These are phyloP conservation scores for Kryptolebias marmoratus DNA, from an alignment of 2,113 vertebrate species.

Conservation along the genomic window DNA sequence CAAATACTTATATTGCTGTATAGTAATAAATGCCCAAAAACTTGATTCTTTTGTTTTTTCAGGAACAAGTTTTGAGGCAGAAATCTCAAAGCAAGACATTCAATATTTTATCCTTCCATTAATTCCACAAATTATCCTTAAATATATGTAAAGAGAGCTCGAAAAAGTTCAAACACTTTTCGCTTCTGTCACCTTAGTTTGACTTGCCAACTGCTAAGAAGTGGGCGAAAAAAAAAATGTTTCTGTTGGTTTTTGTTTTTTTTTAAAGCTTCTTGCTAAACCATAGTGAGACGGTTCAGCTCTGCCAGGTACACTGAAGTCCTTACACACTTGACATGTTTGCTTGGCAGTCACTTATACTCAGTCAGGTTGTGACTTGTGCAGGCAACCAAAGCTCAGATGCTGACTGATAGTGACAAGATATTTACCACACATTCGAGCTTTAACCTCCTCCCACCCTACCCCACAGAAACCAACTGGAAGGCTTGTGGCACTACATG, in stretches of 20 bases:
- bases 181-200: background rate
- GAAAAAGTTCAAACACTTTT: background rate
- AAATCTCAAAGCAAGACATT: no score
- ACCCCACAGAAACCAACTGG: background rate
- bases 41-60: background rate
- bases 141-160: background rate
- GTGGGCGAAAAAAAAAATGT: no score
- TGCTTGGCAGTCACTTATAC: slow-evolving; percentile 7
- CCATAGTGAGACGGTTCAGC: background rate
- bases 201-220: background rate
- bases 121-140: background rate
- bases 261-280: background rate
- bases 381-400: slow-evolving; percentile 4
- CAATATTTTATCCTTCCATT: no score
- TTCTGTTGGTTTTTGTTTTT: no score
- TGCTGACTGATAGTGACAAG: slow-evolving; percentile 1
- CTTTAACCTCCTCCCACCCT: background rate
- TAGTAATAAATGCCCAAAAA: background rate
- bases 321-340: slow-evolving; percentile 6
- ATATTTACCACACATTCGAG: slow-evolving; percentile 4
- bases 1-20: no score
- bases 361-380: slow-evolving; percentile 7
- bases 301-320: background rate
- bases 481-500: background rate
- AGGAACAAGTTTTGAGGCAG: background rate